phyloP scores from a whole-genome alignment of 2,113 vertebrate genomes.

The Dendropsophus ebraccatus region DNA sequence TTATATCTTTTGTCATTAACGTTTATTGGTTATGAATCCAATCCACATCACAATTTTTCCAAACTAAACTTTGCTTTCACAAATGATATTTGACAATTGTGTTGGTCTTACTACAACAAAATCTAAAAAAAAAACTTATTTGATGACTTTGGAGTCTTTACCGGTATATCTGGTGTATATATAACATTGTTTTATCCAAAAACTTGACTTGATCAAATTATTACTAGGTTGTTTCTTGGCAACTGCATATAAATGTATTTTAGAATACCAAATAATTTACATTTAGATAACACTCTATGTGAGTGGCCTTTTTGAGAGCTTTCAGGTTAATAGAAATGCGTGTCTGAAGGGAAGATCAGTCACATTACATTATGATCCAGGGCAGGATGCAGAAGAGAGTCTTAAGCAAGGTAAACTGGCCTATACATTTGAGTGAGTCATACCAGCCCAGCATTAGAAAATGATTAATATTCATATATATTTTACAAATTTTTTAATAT shows the following conservation, averaged over 20 bases:
- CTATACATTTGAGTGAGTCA: constrained; percentile 2
- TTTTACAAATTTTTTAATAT: too few relatives aligned
- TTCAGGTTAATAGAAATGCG: constrained; percentile 59
- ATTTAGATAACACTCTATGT: constrained; percentile 56
- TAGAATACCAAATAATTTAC: constrained; percentile 60
- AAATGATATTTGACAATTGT: constrained; percentile 10
- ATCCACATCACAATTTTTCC: too few relatives aligned
- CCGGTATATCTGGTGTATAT: not conserved
- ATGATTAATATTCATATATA: too few relatives aligned
- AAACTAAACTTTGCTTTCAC: not conserved
- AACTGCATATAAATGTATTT: constrained; percentile 55
- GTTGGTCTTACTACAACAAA: not conserved
- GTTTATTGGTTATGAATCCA: too few relatives aligned
- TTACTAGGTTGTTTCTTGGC: constrained; percentile 49
- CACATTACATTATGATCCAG: constrained; percentile 54
- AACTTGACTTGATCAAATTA: constrained; percentile 50
- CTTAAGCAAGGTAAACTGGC: constrained; percentile 41
- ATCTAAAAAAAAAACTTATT: constrained; percentile 24
- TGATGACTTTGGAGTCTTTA: not conserved
- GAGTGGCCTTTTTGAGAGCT: constrained; percentile 55
- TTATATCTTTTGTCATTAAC: too few relatives aligned
- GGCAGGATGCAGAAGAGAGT: constrained; percentile 23
- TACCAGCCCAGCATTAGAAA: not conserved
- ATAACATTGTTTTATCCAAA: constrained; percentile 54
- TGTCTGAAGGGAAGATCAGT: constrained; percentile 57